Evolutionary conservation across 1,140 invertebrate species (phyloP).

Genomic region (Drosophila subobscura): DNA sequence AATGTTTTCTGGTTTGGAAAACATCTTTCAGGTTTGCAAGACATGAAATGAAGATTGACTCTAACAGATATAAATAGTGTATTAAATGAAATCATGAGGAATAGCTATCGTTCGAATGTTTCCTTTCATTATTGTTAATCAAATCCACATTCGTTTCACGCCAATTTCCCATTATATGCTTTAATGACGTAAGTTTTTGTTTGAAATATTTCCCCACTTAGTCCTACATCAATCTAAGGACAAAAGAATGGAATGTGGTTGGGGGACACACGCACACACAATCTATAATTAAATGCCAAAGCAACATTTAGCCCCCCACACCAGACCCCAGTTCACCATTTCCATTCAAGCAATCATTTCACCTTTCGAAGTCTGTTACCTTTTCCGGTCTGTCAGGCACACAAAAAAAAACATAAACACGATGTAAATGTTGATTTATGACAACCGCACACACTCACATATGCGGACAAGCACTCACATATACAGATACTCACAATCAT

Average conservation of each 20-base stretch:
- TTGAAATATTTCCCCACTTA: constrained; percentile 23
- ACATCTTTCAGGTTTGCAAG: background rate
- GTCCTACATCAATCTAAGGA: constrained; percentile 18
- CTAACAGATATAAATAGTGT: background rate
- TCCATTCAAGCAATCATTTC: constrained; percentile 2
- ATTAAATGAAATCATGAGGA: too few species aligned
- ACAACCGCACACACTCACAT: constrained; percentile 41
- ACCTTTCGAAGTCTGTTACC: constrained; percentile 27
- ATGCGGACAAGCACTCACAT: background rate
- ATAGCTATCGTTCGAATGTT: too few species aligned
- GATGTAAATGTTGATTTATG: constrained; percentile 76
- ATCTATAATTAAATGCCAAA: constrained; percentile 40
- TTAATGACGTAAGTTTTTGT: constrained; percentile 42
- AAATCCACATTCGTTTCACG: constrained; percentile 15
- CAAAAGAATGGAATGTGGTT: background rate
- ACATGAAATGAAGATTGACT: background rate
- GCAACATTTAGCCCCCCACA: constrained; percentile 7
- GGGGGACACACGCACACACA: background rate
- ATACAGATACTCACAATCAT: constrained; percentile 23
- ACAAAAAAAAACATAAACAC: constrained; percentile 47
- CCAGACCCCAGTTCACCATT: background rate
- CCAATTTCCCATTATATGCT: constrained; percentile 4
- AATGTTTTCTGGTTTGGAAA: constrained; percentile 25
- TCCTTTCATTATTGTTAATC: background rate
- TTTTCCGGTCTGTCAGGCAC: constrained; percentile 41